phyloP scores from a whole-genome alignment of 2,888 invertebrate species.

The Mesoligia furuncula region DNA sequence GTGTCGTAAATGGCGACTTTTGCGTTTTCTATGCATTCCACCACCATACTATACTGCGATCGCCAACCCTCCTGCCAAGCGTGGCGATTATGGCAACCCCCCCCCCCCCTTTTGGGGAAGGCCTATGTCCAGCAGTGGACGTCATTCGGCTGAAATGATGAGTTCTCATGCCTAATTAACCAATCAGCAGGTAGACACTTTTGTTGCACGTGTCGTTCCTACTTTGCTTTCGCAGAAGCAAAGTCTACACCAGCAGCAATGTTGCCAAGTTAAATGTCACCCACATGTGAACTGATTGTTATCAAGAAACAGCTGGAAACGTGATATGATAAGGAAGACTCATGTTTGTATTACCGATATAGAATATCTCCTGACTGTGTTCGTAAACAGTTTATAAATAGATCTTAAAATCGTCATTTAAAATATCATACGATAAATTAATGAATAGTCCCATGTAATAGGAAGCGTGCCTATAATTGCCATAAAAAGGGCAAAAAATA shows the following conservation, averaged over 20 bases:
- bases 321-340: conserved; percentile 7
- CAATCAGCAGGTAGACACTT: neutral
- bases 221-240: neutral
- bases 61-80: no score
- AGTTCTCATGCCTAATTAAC: no score
- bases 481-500: neutral
- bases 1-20: no score
- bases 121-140: no score
- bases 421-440: neutral
- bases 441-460: neutral
- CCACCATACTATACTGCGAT: no score
- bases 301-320: conserved; percentile 34
- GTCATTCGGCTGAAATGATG: no score
- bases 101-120: no score
- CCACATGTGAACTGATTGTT: neutral
- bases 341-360: neutral
- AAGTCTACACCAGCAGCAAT: neutral
- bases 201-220: neutral
- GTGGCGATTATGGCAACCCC: no score
- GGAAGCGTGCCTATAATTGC: no score
- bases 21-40: no score
- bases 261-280: neutral
- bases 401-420: neutral
- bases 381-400: conserved; percentile 7
- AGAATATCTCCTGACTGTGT: neutral